Evolutionary conservation across 2,888 invertebrate genomes (phyloP), one percentile per base, ranked within the genome.

Genomic region (Drosophila emarginata): DNA sequence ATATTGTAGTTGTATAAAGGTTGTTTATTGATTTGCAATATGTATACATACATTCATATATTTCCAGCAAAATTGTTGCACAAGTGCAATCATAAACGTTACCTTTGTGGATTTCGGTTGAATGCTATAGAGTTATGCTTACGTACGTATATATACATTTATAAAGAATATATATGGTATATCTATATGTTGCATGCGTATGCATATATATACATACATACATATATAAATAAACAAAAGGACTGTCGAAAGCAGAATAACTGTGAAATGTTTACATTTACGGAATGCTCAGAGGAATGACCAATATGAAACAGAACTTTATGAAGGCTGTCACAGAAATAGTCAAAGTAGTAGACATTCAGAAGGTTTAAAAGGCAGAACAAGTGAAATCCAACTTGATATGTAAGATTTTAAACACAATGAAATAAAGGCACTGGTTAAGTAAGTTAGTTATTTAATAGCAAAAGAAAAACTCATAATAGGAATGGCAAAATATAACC

Each of bases 11-110:
- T 61, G 57, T 61, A 58, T 57, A 57, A 62, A 66, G 72, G 67
- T 71, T 65, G 76, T 63, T 73, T 82, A 79, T 84, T 79, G 79
- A 81, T 81, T 78, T 67, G 72, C 64, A 61, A 67, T 60, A 61
- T 58, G 45, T 4, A 45, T 15, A 45, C 50, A 70, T 56, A 18
- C 11, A 51, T 51, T n/a, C n/a, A 18, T 14, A 28, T 15, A n/a
- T 56, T 45, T 45, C 21, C 0, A 21, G 7, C 18, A 9, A 21
- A 45, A 45, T 21, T 18, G 45, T 21, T 21, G 18, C 45, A 45
- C 21, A 45, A 45, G 4, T 45, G 18, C 45, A 21, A 45, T 21
- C 45, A 18, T 9, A 15, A 18, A 18, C 9, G 15, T 45, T 18
- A 21, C 45, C 45, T 21, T 21, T 45, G 21, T 45, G 45, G 21